Evolutionary conservation across 2,797 vertebrate genomes (phyloP).

Genomic region (Spheniscus humboldti): DNA sequence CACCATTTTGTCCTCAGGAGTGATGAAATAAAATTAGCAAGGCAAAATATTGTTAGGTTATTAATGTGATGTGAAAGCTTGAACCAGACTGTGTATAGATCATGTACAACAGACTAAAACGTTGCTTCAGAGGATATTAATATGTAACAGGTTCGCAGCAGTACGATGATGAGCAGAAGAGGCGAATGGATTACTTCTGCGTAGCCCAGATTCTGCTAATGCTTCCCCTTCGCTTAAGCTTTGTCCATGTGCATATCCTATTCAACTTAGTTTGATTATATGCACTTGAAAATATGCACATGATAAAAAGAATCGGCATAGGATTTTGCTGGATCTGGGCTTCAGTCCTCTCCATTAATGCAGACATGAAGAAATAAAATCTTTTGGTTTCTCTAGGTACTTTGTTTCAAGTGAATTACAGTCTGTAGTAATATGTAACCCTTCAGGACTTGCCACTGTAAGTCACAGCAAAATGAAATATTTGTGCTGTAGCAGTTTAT

Average conservation of each 20-base stretch:
- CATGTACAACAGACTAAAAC: not conserved
- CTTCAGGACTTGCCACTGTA: slow-evolving; percentile 9
- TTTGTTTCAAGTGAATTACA: not conserved
- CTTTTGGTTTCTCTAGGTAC: not conserved
- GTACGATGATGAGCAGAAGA: not conserved
- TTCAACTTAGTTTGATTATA: not conserved
- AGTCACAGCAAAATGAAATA: slow-evolving; percentile 34
- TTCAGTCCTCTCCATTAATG: not conserved
- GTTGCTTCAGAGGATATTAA: not conserved
- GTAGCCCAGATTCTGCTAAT: not conserved
- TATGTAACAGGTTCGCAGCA: not conserved
- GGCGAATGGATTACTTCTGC: not conserved
- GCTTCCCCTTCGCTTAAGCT: not conserved
- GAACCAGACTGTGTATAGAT: slow-evolving; percentile 5
- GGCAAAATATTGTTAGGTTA: slow-evolving; percentile 16
- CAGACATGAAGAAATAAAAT: not conserved
- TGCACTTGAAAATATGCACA: not conserved
- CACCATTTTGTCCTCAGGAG: slow-evolving; percentile 3
- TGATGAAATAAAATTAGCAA: slow-evolving; percentile 42
- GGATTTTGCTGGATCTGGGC: not conserved
- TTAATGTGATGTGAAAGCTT: slow-evolving; percentile 30
- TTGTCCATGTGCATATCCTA: not conserved
- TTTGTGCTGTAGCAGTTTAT: slow-evolving; percentile 35
- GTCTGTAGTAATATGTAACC: not conserved
- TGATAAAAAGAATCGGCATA: not conserved